Evolutionary conservation across 2,888 invertebrate species (phyloP), one percentile per base, ranked within the genome.

Genomic region (Marronus borbonicus): DNA sequence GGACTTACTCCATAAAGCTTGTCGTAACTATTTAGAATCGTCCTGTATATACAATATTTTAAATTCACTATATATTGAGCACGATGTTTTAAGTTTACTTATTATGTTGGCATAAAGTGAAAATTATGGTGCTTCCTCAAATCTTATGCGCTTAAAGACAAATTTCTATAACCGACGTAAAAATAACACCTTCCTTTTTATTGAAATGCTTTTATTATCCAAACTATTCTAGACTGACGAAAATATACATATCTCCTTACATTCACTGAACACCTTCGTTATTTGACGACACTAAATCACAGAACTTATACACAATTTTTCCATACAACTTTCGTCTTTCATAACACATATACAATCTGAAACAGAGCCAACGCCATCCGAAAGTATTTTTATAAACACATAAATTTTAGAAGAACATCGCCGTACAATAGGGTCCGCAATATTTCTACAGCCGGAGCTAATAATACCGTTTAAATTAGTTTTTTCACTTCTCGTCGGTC

Each of bases 381-480:
- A 55, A 68, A 28, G 14, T 74, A 74, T 74, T 74, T 74, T 74
- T 74, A 74, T 60, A 60, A 74, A 74, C 72, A 44, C 72, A 74
- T 74, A 74, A 74, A 74, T 74, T 74, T 74, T 20, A 50, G 24
- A 49, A 60, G 72, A 74, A 74, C 72, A 60, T 74, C 72, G 49
- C 60, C 44, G 44, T 28, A 74, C 72, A 74, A 74, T 74, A 60
- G 58, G 44, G 36, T 60, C 72, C 50, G 58, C 60, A 74, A 74
- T 74, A 74, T 74, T 60, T 74, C 72, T 60, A 60, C 60, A 20
- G 36, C 14, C 17, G 17, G 58, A 58, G 72, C 72, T 74, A 74
- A 74, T 74, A 74, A 74, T 74, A 74, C 20, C 60, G 24, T 74
- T 62, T 14, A 28, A 74, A 60, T 74, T 60, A 44, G 20, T 74